A percentile compares a stretch with the other conserved stretches of the same genome.
Evolutionary conservation across 2,113 vertebrate species (phyloP).

Genomic region (Sander lucioperca): DNA sequence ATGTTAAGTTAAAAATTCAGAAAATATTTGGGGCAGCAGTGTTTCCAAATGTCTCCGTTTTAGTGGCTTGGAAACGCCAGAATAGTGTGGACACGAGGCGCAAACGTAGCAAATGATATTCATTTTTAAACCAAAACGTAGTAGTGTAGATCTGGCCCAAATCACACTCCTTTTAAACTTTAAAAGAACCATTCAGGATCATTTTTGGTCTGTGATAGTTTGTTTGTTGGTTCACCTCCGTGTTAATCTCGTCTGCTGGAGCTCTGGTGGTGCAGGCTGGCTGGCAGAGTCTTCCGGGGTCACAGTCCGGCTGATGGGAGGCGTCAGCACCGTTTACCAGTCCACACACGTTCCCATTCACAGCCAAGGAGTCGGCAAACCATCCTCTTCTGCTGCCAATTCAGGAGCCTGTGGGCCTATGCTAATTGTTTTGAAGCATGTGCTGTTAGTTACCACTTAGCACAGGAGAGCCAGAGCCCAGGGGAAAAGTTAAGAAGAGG

Average conservation of each 20-base stretch:
- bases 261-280: constrained; percentile 14
- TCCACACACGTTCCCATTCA: constrained; percentile 58
- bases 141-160: not conserved
- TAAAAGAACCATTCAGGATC: constrained; percentile 14
- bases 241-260: constrained; percentile 30
- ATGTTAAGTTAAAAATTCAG: too few species aligned
- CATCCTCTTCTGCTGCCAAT: constrained; percentile 41
- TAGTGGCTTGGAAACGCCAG: too few species aligned
- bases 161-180: constrained; percentile 6
- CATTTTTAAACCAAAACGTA: too few species aligned
- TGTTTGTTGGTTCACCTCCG: constrained; percentile 8
- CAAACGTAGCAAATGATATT: too few species aligned
- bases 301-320: constrained; percentile 42
- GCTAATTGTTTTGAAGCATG: constrained; percentile 59
- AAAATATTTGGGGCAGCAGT: too few species aligned
- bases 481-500: constrained; percentile 10
- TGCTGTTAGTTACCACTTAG: constrained; percentile 48
- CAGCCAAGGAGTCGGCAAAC: constrained; percentile 31
- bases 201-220: not conserved
- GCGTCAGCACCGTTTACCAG: constrained; percentile 54
- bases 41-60: too few species aligned
- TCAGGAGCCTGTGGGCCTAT: constrained; percentile 17
- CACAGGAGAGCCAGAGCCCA: constrained; percentile 3
- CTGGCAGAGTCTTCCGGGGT: constrained; percentile 58
- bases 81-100: too few species aligned